These are phyloP conservation scores for Drosophila testacea DNA, from an alignment of 2,888 invertebrate species.

Conservation along the genomic window DNA sequence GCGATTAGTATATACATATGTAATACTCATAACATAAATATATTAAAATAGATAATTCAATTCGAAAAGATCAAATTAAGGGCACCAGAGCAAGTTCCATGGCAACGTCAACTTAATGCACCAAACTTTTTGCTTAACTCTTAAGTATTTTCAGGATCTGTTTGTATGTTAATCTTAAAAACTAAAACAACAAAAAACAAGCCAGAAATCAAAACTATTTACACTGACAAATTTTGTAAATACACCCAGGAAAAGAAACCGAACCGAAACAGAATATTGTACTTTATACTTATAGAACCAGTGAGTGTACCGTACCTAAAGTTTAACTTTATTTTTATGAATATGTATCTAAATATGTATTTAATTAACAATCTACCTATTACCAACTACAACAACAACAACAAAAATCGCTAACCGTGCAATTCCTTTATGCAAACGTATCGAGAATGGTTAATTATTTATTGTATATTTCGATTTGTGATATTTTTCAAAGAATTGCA, in stretches of 20 bases:
- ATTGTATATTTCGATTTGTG: slow-evolving; percentile 79
- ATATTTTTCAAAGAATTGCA: slow-evolving; percentile 79
- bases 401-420: slow-evolving; percentile 44
- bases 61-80: slow-evolving; percentile 15
- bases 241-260: slow-evolving; percentile 39
- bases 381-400: slow-evolving; percentile 24
- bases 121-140: slow-evolving; percentile 55
- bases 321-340: slow-evolving; percentile 41
- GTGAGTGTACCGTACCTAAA: slow-evolving; percentile 68
- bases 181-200: slow-evolving; percentile 9
- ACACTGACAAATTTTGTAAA: slow-evolving; percentile 62
- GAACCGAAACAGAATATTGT: slow-evolving; percentile 37
- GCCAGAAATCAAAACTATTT: slow-evolving; percentile 67
- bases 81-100: slow-evolving; percentile 48
- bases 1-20: slow-evolving; percentile 48
- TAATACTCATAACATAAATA: background rate
- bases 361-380: slow-evolving; percentile 45
- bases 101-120: slow-evolving; percentile 50
- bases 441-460: slow-evolving; percentile 70
- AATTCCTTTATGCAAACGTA: slow-evolving; percentile 67
- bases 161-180: slow-evolving; percentile 17
- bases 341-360: slow-evolving; percentile 39
- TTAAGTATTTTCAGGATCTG: slow-evolving; percentile 40
- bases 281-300: slow-evolving; percentile 61
- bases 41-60: slow-evolving; percentile 14